Evolutionary conservation across 2,797 vertebrate genomes (phyloP).

Genomic region (Intellagama lesueurii): DNA sequence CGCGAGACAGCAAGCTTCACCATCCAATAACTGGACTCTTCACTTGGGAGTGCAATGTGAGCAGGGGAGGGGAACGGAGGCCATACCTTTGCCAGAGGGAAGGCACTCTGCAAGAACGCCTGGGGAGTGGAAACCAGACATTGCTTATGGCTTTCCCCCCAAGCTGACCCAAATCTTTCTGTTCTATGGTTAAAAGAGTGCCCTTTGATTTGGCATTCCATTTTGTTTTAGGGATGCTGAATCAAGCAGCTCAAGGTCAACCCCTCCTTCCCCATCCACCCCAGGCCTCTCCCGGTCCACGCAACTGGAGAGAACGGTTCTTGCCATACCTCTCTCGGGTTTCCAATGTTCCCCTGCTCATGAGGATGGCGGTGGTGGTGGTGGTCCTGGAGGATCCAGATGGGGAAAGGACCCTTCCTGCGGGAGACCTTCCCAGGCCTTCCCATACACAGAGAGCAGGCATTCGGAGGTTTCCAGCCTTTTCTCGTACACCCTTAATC

Average conservation of each 20-base stretch:
- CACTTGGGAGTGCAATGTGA: too few species aligned
- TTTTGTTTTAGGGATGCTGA: background rate
- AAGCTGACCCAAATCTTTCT: background rate
- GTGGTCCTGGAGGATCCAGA: background rate
- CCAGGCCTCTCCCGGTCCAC: too few species aligned
- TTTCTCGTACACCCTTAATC: background rate
- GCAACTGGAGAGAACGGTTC: background rate
- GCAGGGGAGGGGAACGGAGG: background rate
- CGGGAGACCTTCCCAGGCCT: background rate
- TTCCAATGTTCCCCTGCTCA: too few species aligned
- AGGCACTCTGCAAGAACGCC: fast-evolving
- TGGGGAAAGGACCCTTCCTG: background rate
- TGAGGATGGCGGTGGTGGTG: too few species aligned
- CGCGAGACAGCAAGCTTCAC: background rate
- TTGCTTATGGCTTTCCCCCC: too few species aligned
- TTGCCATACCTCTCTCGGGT: background rate
- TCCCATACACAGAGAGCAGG: background rate
- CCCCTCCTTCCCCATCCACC: background rate
- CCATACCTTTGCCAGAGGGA: background rate
- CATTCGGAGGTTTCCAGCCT: background rate
- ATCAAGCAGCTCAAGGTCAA: background rate
- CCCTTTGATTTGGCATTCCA: too few species aligned
- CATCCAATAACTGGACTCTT: too few species aligned
- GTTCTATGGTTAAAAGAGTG: too few species aligned
- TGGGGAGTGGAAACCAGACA: too few species aligned